Evolutionary conservation across 2,888 invertebrate species (phyloP).

Genomic region (Plagodis dolabraria): DNA sequence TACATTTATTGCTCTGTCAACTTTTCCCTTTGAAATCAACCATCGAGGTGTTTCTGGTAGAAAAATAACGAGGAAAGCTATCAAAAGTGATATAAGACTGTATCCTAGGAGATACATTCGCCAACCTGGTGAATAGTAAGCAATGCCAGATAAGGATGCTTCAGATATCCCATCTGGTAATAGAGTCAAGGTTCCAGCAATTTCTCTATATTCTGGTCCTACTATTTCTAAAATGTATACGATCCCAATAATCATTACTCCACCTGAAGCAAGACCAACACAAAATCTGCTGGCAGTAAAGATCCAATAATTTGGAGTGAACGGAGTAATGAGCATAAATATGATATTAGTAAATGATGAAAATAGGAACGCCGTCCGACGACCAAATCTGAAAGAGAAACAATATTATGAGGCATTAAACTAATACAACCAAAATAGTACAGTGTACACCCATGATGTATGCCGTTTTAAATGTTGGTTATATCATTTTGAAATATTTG

Average conservation of each 20-base stretch:
- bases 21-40: slow-evolving; percentile 56
- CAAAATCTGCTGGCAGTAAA: slow-evolving; percentile 87
- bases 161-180: slow-evolving; percentile 57
- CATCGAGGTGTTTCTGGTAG: slow-evolving; percentile 64
- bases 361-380: slow-evolving; percentile 85
- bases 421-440: too few species aligned
- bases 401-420: too few species aligned
- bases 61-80: slow-evolving; percentile 45
- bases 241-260: slow-evolving; percentile 86
- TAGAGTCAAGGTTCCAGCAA: slow-evolving; percentile 50
- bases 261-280: slow-evolving; percentile 89
- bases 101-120: slow-evolving; percentile 50
- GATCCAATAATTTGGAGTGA: slow-evolving; percentile 82
- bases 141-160: slow-evolving; percentile 53
- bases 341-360: slow-evolving; percentile 87
- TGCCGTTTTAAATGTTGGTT: too few species aligned
- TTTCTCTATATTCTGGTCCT: slow-evolving; percentile 76
- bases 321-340: slow-evolving; percentile 87
- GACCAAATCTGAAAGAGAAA: slow-evolving; percentile 54
- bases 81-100: slow-evolving; percentile 43
- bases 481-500: too few species aligned
- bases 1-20: slow-evolving; percentile 47
- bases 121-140: slow-evolving; percentile 57
- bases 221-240: slow-evolving; percentile 86
- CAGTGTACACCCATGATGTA: too few species aligned